These are phyloP conservation scores for Junonia oenone DNA, from an alignment of 2,888 invertebrate genomes.

Conservation along the genomic window DNA sequence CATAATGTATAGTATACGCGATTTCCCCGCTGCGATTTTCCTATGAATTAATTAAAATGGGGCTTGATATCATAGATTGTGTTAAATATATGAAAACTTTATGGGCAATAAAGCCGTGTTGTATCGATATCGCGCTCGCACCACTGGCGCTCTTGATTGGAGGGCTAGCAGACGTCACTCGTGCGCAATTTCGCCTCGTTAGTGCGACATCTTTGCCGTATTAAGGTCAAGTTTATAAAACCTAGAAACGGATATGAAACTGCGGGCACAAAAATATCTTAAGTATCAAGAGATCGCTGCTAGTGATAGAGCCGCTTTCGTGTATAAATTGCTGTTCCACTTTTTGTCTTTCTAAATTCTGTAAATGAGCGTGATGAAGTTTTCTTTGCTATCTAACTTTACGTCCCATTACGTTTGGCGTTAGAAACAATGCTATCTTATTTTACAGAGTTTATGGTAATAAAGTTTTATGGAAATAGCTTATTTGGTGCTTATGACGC, in stretches of 20 bases:
- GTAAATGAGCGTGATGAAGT: too few species aligned
- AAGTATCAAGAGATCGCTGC: too few species aligned
- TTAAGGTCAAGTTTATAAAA: neutral
- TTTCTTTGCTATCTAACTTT: too few species aligned
- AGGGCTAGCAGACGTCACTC: neutral
- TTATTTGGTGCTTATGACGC: too few species aligned
- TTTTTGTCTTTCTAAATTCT: too few species aligned
- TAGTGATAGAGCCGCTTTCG: too few species aligned
- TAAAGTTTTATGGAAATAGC: too few species aligned
- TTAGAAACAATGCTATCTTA: too few species aligned
- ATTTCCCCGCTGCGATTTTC: neutral
- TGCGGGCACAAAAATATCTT: neutral
- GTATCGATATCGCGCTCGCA: neutral
- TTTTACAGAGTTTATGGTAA: neutral
- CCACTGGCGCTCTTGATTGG: neutral
- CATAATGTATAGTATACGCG: neutral
- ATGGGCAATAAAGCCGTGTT: neutral
- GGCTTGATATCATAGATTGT: slow-evolving; percentile 2
- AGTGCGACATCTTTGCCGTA: neutral
- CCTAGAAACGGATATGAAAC: neutral
- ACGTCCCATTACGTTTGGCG: too few species aligned
- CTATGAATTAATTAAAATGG: slow-evolving; percentile 11
- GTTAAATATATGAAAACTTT: neutral
- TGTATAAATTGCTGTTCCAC: too few species aligned
- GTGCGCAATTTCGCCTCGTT: slow-evolving; percentile 3